A percentile compares a stretch with the other conserved stretches of the same genome.
Conservation (phyloP, 1,140 invertebrate genomes). For the Drosophila dunni region DNA sequence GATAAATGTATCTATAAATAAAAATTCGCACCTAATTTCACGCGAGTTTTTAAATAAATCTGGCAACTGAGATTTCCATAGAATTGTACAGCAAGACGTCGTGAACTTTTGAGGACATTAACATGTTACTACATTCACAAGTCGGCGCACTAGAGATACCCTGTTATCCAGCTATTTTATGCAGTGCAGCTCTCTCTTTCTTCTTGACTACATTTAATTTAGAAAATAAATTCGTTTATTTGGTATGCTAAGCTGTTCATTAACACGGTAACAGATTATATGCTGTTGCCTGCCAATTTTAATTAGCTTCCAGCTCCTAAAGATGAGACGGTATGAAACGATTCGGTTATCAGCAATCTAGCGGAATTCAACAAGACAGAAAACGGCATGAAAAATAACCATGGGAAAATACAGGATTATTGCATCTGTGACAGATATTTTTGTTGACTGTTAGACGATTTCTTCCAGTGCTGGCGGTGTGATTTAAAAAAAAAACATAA, state of each 20-base stretch:
- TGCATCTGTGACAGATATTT: neutral
- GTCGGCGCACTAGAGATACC: no score
- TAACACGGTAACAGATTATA: neutral
- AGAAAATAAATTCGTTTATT: no score
- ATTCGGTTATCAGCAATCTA: neutral
- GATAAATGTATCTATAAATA: neutral
- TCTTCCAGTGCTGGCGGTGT: neutral
- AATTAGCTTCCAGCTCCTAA: neutral
- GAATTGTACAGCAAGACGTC: no score
- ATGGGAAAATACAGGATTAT: neutral
- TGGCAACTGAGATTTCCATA: neutral
- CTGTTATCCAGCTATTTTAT: no score
- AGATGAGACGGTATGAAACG: neutral
- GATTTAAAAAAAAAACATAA: no score
- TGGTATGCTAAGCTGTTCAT: no score
- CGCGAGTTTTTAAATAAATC: neutral
- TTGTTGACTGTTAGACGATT: neutral
- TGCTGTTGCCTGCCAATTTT: neutral
- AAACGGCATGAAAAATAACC: neutral
- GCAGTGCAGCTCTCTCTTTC: no score
- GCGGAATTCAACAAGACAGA: neutral
- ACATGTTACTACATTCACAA: no score
- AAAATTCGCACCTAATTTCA: neutral
- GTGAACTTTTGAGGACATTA: no score
- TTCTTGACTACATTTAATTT: no score